Evolutionary conservation across 2,797 vertebrate genomes (phyloP), one percentile per base, ranked within the genome.

Genomic region (Gobio occitaniae): DNA sequence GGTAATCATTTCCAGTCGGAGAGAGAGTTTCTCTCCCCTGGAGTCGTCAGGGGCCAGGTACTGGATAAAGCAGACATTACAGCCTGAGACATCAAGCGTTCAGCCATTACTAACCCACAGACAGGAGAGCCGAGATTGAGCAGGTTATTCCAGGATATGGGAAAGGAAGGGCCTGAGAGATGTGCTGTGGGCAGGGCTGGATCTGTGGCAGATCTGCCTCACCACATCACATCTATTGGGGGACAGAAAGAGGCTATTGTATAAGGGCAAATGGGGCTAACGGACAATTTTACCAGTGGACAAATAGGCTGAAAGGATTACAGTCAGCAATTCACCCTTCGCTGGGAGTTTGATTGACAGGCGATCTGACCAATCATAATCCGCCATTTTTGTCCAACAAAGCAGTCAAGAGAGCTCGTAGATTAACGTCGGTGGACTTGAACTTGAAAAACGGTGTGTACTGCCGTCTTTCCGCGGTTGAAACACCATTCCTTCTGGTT

Each of bases 31-130:
- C 70, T 48, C 68, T 82, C 47, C 56, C 21, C 50, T 47, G 19
- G 63, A 59, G 71, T 76, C 71, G 25, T 80, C 44, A 80, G 50
- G 44, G 65, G 25, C 8, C 16, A 54, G 52, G 29, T 70, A 84
- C 68, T 32, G 36, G 50, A 74, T 80, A 48, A 74, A 83, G 17
- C 36, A 54, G 47, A 83, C 48, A 76, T 76, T 83, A 83, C n/a
- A 83, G 48, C 47, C 70, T 25, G 15, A 29, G 79, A 82, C 72
- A 70, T 71, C 38, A 68, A 80, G 70, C 71, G 0, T 38, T 82
- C 84, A 76, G 61, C 78, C 78, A 59, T 81, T 32, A 41, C 78
- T 71, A 82, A 72, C 78, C 66, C 65, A 78, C 77, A 68, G 44
- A 32, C 36, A 29, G 44, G 56, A 71, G 50, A 50, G 29, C 50